Evolutionary conservation across 2,888 invertebrate species (phyloP).

Genomic region (Eristalis intricaria): DNA sequence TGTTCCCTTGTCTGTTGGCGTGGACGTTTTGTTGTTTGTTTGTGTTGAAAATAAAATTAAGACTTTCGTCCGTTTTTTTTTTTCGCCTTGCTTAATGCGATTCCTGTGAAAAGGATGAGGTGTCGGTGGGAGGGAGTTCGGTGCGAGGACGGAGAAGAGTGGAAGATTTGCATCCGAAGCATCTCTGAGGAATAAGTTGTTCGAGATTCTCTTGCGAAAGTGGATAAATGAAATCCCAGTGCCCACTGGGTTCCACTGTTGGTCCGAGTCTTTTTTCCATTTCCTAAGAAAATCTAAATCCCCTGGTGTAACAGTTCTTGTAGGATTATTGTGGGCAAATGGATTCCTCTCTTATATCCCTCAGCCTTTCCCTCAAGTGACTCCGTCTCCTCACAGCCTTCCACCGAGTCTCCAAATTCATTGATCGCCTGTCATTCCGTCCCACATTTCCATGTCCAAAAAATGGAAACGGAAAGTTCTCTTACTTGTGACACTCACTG

Average conservation of each 20-base stretch:
- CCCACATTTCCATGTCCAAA: not conserved
- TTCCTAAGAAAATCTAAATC: too few species aligned
- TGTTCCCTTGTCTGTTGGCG: not conserved
- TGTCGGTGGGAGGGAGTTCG: not conserved
- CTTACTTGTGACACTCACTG: not conserved
- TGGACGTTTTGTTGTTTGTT: not conserved
- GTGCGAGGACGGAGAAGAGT: too few species aligned
- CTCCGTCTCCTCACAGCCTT: too few species aligned
- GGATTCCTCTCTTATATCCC: too few species aligned
- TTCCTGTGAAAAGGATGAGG: not conserved
- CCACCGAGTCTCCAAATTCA: not conserved
- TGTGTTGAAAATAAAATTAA: not conserved
- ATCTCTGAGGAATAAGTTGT: not conserved
- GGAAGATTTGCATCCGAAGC: not conserved
- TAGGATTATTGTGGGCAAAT: too few species aligned
- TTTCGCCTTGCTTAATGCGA: not conserved
- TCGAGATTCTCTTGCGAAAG: not conserved
- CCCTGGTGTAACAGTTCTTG: too few species aligned
- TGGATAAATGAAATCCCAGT: not conserved
- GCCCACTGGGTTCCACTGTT: not conserved
- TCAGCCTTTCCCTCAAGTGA: too few species aligned
- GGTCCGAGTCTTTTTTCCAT: not conserved
- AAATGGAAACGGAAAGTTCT: not conserved
- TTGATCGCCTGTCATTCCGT: not conserved
- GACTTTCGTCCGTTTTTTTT: not conserved